Conservation (phyloP, 1,140 invertebrate species). For the Tetramorium alpestre region DNA sequence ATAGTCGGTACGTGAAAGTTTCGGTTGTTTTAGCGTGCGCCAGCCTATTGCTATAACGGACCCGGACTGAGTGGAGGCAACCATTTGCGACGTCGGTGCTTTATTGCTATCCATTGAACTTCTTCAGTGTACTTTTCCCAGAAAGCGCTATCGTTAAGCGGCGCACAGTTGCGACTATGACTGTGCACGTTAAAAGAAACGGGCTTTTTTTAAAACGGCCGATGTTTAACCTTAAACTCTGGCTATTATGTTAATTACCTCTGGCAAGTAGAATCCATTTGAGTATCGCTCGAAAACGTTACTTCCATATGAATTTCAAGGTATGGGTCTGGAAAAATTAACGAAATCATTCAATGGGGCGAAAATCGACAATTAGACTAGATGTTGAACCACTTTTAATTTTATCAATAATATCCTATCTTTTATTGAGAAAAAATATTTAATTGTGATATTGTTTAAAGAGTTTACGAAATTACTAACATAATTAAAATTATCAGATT, state of each 20-base stretch:
- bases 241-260: constrained; percentile 56
- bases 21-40: constrained; percentile 42
- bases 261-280: background rate
- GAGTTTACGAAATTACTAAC: background rate
- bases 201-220: background rate
- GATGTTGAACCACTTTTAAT: background rate
- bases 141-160: constrained; percentile 45
- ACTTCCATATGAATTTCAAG: background rate
- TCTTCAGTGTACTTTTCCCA: constrained; percentile 47
- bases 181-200: constrained; percentile 52
- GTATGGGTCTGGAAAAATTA: background rate
- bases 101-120: constrained; percentile 57
- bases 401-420: background rate
- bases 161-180: constrained; percentile 34
- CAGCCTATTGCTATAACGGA: constrained; percentile 50
- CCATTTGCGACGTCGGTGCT: constrained; percentile 58
- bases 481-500: background rate
- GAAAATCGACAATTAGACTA: background rate
- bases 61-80: constrained; percentile 33
- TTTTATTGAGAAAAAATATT: background rate
- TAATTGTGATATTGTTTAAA: background rate
- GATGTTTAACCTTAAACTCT: constrained; percentile 52
- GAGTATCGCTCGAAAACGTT: constrained; percentile 3
- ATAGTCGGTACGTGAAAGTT: constrained; percentile 39
- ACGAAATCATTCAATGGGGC: background rate